Evolutionary conservation across 2,888 invertebrate genomes (phyloP).

Genomic region (Drymonia ruficornis): DNA sequence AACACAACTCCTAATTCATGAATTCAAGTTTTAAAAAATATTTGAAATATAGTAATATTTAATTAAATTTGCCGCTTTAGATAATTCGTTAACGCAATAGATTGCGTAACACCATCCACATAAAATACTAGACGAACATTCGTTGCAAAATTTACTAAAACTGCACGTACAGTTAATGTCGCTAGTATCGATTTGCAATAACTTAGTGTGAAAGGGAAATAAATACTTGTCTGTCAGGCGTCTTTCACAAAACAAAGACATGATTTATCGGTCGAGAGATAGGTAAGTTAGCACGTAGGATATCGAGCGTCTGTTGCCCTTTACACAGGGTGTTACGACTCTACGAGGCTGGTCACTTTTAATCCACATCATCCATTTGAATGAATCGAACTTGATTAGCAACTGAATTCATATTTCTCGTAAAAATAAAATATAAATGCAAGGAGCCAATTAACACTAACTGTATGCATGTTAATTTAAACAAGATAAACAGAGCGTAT

Average conservation of each 20-base stretch:
- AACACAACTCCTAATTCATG: slow-evolving; percentile 29
- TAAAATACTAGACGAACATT: background rate
- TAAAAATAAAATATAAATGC: too few relatives aligned
- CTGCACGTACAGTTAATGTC: slow-evolving; percentile 11
- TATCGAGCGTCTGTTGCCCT: slow-evolving; percentile 30
- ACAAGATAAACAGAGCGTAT: background rate
- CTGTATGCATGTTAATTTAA: background rate
- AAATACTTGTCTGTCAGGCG: slow-evolving; percentile 54
- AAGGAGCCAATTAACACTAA: background rate
- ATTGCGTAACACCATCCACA: background rate
- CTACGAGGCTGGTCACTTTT: background rate
- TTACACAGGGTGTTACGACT: background rate
- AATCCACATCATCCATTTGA: too few relatives aligned
- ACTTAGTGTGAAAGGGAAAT: slow-evolving; percentile 46
- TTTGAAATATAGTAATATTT: too few relatives aligned
- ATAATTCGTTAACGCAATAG: too few relatives aligned
- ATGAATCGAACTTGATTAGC: too few relatives aligned
- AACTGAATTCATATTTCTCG: too few relatives aligned
- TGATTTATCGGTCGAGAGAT: slow-evolving; percentile 53
- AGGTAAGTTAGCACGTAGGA: slow-evolving; percentile 47
- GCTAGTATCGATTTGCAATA: slow-evolving; percentile 15
- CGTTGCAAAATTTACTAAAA: background rate
- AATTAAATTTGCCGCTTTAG: too few relatives aligned
- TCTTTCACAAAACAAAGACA: slow-evolving; percentile 52
- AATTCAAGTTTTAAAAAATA: slow-evolving; percentile 8